Conservation (phyloP, 2,888 invertebrate species). For the Drosophila quasianomalipes region DNA sequence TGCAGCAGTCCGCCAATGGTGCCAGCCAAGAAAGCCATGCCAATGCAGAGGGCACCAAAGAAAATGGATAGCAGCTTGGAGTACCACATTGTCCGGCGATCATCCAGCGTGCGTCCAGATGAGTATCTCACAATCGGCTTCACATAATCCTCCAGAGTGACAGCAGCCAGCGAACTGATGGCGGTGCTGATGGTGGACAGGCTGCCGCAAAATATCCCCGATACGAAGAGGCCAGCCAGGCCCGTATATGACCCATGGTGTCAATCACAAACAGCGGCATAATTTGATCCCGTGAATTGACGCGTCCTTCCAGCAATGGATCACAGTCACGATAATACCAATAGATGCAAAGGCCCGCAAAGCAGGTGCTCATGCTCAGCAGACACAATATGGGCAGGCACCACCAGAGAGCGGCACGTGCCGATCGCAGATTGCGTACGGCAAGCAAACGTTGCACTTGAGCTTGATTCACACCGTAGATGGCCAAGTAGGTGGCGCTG, state of each 20-base stretch:
- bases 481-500: constrained; percentile 90
- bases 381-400: constrained; percentile 92
- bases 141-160: constrained; percentile 95
- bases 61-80: constrained; percentile 90
- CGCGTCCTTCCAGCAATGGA: constrained; percentile 88
- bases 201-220: constrained; percentile 96
- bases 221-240: constrained; percentile 94
- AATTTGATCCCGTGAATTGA: constrained; percentile 90
- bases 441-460: constrained; percentile 92
- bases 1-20: constrained; percentile 94
- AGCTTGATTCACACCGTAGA: constrained; percentile 95
- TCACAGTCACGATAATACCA: constrained; percentile 94
- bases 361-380: constrained; percentile 91
- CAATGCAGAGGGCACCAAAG: constrained; percentile 92
- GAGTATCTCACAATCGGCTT: constrained; percentile 86
- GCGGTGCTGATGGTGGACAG: constrained; percentile 96
- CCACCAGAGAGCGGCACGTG: constrained; percentile 91
- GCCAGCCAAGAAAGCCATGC: constrained; percentile 93
- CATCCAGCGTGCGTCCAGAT: constrained; percentile 83
- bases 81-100: constrained; percentile 86
- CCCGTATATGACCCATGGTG: constrained; percentile 91
- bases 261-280: constrained; percentile 93
- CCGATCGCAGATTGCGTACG: constrained; percentile 89
- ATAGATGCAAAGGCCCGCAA: constrained; percentile 93
- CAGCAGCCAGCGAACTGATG: constrained; percentile 95